These are phyloP conservation scores for Glareola pratincola DNA, from an alignment of 2,113 vertebrate species.

Conservation along the genomic window DNA sequence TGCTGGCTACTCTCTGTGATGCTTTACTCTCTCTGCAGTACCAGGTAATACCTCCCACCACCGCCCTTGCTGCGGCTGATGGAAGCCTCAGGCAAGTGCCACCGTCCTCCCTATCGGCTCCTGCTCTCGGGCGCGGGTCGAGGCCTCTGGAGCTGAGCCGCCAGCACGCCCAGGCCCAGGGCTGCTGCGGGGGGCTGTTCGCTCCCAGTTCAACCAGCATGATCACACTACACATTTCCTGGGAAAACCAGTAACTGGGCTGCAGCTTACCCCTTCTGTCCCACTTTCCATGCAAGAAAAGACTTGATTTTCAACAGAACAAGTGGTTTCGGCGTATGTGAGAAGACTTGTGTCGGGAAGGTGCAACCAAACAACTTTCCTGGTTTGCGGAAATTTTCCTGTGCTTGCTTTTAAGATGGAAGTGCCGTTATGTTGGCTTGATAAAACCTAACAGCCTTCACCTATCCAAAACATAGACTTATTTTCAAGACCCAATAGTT, in stretches of 20 bases:
- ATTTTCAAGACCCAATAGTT: not conserved
- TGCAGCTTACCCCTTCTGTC: not conserved
- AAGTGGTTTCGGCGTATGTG: not conserved
- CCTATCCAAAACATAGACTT: not conserved
- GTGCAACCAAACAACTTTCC: not conserved
- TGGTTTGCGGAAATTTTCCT: not conserved
- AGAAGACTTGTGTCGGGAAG: accelerated
- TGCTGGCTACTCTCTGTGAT: not conserved
- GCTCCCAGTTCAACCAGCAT: accelerated
- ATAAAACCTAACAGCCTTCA: not conserved
- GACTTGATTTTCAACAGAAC: not conserved
- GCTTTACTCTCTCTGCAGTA: not conserved
- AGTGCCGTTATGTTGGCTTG: not conserved
- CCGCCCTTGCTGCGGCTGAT: not conserved
- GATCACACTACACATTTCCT: not conserved
- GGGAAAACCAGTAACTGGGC: not conserved
- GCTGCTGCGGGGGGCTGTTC: not conserved
- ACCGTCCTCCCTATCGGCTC: not conserved
- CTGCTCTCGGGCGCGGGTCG: too few relatives aligned
- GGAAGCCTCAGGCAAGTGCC: not conserved
- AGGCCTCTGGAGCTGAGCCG: not conserved
- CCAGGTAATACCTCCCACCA: not conserved
- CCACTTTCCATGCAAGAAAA: not conserved
- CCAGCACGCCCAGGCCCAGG: not conserved
- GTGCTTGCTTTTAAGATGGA: not conserved